Evolutionary conservation across 1,140 invertebrate species (phyloP).

Genomic region (Lordiphosa mommai): DNA sequence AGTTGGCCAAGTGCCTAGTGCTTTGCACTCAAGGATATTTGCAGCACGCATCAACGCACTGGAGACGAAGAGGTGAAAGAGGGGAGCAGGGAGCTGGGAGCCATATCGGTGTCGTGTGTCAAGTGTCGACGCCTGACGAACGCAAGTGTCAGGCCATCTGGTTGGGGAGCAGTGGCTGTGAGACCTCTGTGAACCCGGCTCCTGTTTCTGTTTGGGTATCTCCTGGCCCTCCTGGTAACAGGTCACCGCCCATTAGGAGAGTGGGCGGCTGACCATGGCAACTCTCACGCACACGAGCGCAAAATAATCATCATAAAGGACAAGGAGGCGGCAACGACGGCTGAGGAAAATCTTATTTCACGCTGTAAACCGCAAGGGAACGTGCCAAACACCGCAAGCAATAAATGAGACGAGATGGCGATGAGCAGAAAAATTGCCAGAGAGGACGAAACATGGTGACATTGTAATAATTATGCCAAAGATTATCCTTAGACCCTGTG

Average conservation of each 20-base stretch:
- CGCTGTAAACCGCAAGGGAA: constrained; percentile 75
- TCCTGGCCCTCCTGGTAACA: constrained; percentile 42
- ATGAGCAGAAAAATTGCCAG: constrained; percentile 69
- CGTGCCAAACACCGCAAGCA: constrained; percentile 74
- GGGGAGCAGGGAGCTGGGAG: not conserved
- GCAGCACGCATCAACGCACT: constrained; percentile 43
- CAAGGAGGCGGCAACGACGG: constrained; percentile 11
- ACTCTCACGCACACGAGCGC: constrained; percentile 68
- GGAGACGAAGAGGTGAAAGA: constrained; percentile 10
- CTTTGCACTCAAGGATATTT: too few relatives aligned
- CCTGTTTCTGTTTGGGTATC: constrained; percentile 18
- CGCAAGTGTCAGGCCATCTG: constrained; percentile 65
- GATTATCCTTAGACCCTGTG: constrained; percentile 68
- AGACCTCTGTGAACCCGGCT: not conserved
- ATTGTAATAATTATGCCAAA: constrained; percentile 78
- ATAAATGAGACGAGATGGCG: constrained; percentile 71
- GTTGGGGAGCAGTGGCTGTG: constrained; percentile 11
- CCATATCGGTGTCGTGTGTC: constrained; percentile 57
- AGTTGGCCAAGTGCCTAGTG: too few relatives aligned
- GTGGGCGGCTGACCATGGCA: constrained; percentile 52
- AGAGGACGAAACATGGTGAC: constrained; percentile 70
- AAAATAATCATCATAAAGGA: constrained; percentile 74
- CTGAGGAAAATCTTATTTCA: constrained; percentile 73
- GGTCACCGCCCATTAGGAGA: constrained; percentile 51
- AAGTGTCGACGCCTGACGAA: constrained; percentile 61